Base-by-base conservation (phyloP, 2,888 invertebrate species). In the Melanargia galathea region DNA sequence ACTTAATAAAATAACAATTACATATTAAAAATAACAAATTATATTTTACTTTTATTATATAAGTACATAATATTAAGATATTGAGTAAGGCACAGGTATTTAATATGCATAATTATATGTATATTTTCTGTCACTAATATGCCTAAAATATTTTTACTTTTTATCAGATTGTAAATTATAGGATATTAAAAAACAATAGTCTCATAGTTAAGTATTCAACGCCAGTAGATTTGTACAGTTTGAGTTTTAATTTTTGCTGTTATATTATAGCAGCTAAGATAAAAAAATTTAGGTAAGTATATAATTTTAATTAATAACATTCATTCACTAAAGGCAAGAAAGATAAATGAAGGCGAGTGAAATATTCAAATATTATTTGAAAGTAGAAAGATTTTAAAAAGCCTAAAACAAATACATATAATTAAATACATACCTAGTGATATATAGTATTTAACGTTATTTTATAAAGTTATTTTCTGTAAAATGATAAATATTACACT, bases 1-100 rank as follows among this genome's bases (percentile, higher is more conserved):
- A 40, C 16, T 35, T n/a, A n/a, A 16, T 11, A 16, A 16, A 16
- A 24, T 24, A 24, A 16, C 40, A 40, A 56, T n/a, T n/a, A n/a
- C n/a, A 43, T 43, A 60, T 43, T 24, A 2, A 30, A 30, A 13
- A 51, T 33, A 11, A 11, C 30, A 51, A 52, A 30, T 18, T 52
- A 52, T 8, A 22, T 26, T 30, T 11, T 30, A 60, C 16, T 45
- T 51, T 52, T 43, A 43, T 38, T 38, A 45, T 6, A 10, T 30
- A 20, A 6, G 16, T 26, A 20, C 16, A 51, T 62, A 61, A 55
- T 49, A 56, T 20, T 55, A 46, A 35, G 22, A 24, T 54, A 49
- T 51, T 54, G 58, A 43, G 45, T 66, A 66, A 66, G 66, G 66
- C 66, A 66, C 66, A 64, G 59, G 64, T 46, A 40, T n/a, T n/a